Conservation (phyloP, 2,113 vertebrate genomes). For the Jacana jacana region DNA sequence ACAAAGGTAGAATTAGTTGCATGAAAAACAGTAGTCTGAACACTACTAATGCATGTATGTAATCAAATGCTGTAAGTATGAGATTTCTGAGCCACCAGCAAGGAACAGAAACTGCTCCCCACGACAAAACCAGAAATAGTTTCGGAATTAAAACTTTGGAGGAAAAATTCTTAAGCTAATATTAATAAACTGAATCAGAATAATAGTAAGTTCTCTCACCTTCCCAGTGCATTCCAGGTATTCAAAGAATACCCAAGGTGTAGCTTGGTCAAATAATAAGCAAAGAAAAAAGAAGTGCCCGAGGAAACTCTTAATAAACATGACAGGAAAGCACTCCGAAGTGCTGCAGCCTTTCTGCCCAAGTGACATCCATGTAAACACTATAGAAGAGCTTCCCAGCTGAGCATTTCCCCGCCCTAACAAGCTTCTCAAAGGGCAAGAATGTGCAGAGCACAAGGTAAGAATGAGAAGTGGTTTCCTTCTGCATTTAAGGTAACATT, state of each 20-base stretch:
- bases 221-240: background rate
- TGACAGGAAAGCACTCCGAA: background rate
- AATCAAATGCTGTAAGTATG: background rate
- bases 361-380: background rate
- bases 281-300: background rate
- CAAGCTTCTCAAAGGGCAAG: accelerated
- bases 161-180: background rate
- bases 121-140: background rate
- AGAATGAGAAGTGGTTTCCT: background rate
- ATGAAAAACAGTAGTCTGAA: background rate
- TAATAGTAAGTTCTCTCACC: background rate
- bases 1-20: background rate
- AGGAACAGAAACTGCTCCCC: background rate
- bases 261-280: background rate
- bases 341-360: background rate
- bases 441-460: background rate
- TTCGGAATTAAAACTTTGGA: background rate
- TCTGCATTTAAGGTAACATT: background rate
- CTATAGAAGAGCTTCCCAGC: background rate
- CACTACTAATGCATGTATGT: accelerated
- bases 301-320: background rate
- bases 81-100: background rate
- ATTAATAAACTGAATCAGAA: background rate
- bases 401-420: background rate
- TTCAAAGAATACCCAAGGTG: background rate